Conservation (phyloP, 2,113 vertebrate species). For the Neolamprologus variostigma region DNA sequence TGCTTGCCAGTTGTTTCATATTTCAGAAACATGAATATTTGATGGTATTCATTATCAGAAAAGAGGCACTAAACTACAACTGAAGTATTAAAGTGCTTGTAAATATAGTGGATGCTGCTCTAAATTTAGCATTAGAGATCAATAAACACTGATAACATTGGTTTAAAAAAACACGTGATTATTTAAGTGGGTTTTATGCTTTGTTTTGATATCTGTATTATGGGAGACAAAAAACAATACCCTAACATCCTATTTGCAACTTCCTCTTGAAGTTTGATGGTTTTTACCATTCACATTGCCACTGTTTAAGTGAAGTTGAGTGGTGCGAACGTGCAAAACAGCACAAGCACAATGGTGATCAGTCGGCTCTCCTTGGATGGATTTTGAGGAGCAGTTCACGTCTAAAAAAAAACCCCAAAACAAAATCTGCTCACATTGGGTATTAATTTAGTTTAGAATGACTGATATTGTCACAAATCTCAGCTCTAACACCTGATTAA, state of each 20-base stretch:
- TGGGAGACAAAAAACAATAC: background rate
- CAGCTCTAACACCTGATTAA: constrained; percentile 25
- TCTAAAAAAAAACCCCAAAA: fast-evolving
- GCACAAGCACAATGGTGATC: background rate
- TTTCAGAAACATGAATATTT: background rate
- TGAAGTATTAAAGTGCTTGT: background rate
- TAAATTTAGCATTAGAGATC: background rate
- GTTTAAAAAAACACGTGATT: background rate
- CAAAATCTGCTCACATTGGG: background rate
- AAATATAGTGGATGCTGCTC: background rate
- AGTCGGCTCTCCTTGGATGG: background rate
- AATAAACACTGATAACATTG: background rate
- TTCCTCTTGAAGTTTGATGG: background rate
- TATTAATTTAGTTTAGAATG: background rate
- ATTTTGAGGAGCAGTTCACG: background rate
- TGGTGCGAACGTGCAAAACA: background rate
- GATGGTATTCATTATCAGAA: background rate
- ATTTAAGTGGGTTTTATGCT: background rate
- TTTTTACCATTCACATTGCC: background rate
- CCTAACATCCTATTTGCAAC: background rate
- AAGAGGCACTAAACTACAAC: background rate
- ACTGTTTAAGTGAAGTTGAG: background rate
- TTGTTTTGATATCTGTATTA: background rate
- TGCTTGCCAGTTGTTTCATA: background rate
- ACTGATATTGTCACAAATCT: background rate